Conservation (phyloP, 1,140 invertebrate species). For the Drosophila obscura region DNA sequence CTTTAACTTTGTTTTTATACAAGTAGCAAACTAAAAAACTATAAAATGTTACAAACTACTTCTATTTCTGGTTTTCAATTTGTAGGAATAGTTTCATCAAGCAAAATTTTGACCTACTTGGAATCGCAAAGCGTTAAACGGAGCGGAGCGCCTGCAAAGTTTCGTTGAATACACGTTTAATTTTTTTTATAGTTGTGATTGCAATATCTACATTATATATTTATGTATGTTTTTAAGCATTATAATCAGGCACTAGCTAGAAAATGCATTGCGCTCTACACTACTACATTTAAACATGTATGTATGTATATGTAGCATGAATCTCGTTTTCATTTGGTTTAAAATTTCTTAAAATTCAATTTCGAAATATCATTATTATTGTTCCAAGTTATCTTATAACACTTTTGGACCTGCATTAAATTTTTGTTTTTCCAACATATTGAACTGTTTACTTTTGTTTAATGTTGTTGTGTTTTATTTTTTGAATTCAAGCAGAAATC, state of each 20-base stretch:
- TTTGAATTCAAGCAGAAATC: constrained; percentile 38
- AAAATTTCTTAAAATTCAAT: constrained; percentile 75
- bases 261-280: constrained; percentile 25
- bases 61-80: constrained; percentile 27
- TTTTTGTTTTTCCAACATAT: constrained; percentile 51
- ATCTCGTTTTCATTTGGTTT: constrained; percentile 18
- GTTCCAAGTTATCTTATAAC: constrained; percentile 78
- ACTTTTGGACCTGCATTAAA: constrained; percentile 75
- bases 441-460: constrained; percentile 18
- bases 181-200: constrained; percentile 24
- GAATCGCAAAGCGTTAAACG: constrained; percentile 37
- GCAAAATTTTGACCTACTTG: constrained; percentile 19
- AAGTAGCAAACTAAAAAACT: constrained; percentile 66
- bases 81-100: constrained; percentile 40
- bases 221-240: constrained; percentile 14
- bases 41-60: constrained; percentile 64
- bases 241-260: constrained; percentile 52
- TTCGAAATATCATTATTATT: constrained; percentile 67
- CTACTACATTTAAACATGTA: constrained; percentile 19
- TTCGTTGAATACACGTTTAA: constrained; percentile 10
- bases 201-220: constrained; percentile 45
- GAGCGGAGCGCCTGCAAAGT: constrained; percentile 50
- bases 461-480: constrained; percentile 40
- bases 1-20: constrained; percentile 37
- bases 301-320: constrained; percentile 32